Evolutionary conservation across 1,140 invertebrate species (phyloP).

Genomic region (Rhynchophorus ferrugineus): DNA sequence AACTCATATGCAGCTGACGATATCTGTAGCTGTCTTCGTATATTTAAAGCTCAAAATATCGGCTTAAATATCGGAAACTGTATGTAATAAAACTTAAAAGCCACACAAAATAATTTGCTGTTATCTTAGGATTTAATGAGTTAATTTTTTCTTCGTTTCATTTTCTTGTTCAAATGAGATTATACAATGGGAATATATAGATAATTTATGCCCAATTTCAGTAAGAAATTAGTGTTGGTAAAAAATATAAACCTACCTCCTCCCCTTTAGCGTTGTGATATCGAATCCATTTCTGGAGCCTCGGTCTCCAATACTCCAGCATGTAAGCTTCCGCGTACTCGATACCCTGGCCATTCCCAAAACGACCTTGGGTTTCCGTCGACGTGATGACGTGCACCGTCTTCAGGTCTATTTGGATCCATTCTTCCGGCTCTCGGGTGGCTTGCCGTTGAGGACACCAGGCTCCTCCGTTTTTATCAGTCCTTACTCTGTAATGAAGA

Average conservation of each 20-base stretch:
- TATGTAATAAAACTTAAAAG: too few species aligned
- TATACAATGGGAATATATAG: too few species aligned
- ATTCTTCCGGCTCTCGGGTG: conserved; percentile 64
- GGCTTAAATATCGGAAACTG: too few species aligned
- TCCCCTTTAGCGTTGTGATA: conserved; percentile 60
- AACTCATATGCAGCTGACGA: too few species aligned
- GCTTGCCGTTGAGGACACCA: conserved; percentile 77
- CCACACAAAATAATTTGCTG: too few species aligned
- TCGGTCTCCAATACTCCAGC: conserved; percentile 70
- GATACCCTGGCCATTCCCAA: conserved; percentile 75
- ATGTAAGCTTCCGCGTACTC: conserved; percentile 73
- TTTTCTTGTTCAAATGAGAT: too few species aligned
- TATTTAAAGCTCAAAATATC: too few species aligned
- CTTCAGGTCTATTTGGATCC: conserved; percentile 70
- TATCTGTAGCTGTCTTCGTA: too few species aligned
- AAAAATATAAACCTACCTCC: conserved; percentile 48
- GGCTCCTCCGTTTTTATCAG: conserved; percentile 72
- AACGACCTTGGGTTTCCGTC: conserved; percentile 78
- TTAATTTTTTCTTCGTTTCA: too few species aligned
- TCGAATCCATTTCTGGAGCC: conserved; percentile 62
- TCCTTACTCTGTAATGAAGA: conserved; percentile 56
- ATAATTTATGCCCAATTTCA: too few species aligned
- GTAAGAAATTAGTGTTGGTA: too few species aligned
- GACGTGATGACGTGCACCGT: conserved; percentile 66
- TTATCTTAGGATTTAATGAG: too few species aligned